Base-by-base conservation (phyloP, 2,888 invertebrate species). In the Erannis defoliaria region DNA sequence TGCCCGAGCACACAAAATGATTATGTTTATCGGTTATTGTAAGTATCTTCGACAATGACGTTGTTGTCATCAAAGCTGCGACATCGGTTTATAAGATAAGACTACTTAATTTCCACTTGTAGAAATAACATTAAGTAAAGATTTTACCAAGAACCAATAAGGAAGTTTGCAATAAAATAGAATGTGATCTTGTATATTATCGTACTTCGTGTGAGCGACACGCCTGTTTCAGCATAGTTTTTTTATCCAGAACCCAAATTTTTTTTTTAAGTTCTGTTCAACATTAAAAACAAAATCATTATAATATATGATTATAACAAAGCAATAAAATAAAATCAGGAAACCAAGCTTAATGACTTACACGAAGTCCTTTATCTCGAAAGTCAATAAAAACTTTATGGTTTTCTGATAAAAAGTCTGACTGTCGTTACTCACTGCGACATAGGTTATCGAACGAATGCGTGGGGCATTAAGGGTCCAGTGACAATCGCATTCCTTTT, bases 381-480 rank as follows among this genome's bases (percentile, higher is more conserved):
- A 59, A 62, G 62, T 61, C 61, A 48, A 64, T 68, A 70, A 69
- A 66, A 68, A 42, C 40, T 65, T 69, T 55, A 66, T 55, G 62
- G 63, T 31, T 54, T 33, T 62, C 70, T 69, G 72, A 75, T 73
- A 72, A 74, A 67, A 68, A 29, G 49, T 23, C 62, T 42, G 70
- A 72, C 66, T 66, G 18, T 51, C 29, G 45, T 58, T 57, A 60
- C 55, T 70, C 67, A 48, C 77, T 57, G 64, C 69, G 60, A 70
- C 83, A 72, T 71, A 50, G 67, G 69, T 68, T 78, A 81, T 83
- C 78, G 73, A 67, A 55, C 79, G 37, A 73, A 73, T 79, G 81
- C 84, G 84, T 84, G 83, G 80, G 82, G 82, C 76, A 78, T 76
- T 74, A 76, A 78, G 82, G 81, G 82, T 84, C 81, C 78, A 73